A percentile compares a stretch with the other conserved stretches of the same genome.
Conservation (phyloP, 2,888 invertebrate genomes). For the Mimumesa dahlbomi region DNA sequence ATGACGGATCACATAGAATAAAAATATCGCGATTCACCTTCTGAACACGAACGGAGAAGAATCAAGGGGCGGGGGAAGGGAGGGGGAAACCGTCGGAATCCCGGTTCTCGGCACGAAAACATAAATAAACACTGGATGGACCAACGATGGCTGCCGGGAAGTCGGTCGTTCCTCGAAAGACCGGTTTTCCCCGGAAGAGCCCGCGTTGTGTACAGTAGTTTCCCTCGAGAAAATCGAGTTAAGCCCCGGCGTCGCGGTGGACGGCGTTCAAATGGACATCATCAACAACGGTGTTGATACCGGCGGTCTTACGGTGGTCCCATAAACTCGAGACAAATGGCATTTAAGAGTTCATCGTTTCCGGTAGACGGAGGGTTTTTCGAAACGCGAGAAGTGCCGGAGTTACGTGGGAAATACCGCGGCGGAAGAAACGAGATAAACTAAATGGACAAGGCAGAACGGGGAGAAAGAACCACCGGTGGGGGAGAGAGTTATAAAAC, state of each 20-base stretch:
- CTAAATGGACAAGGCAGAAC: slow-evolving; percentile 15
- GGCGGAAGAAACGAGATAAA: slow-evolving; percentile 30
- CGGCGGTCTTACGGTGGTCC: slow-evolving; percentile 56
- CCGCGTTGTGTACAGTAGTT: slow-evolving; percentile 15
- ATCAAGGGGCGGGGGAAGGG: too few relatives aligned
- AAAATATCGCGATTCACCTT: too few relatives aligned
- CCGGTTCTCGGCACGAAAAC: too few relatives aligned
- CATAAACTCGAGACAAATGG: slow-evolving; percentile 71
- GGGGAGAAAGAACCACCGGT: slow-evolving; percentile 8
- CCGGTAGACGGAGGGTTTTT: slow-evolving; percentile 1
- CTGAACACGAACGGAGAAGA: too few relatives aligned
- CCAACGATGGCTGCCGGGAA: too few relatives aligned
- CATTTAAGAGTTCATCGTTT: slow-evolving; percentile 62
- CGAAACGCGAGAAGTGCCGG: slow-evolving; percentile 16
- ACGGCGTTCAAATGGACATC: slow-evolving; percentile 60
- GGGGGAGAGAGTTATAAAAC: slow-evolving; percentile 4
- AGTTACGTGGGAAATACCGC: slow-evolving; percentile 30
- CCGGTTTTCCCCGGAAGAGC: slow-evolving; percentile 1
- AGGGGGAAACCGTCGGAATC: too few relatives aligned
- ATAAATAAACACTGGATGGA: slow-evolving; percentile 30
- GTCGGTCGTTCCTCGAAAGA: too few relatives aligned
- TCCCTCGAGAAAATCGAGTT: slow-evolving; percentile 23
- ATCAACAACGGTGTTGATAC: slow-evolving; percentile 69
- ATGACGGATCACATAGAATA: too few relatives aligned
- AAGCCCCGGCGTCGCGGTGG: slow-evolving; percentile 37